phyloP scores from a whole-genome alignment of 2,797 vertebrate genomes.

The Coregonus suidteri region DNA sequence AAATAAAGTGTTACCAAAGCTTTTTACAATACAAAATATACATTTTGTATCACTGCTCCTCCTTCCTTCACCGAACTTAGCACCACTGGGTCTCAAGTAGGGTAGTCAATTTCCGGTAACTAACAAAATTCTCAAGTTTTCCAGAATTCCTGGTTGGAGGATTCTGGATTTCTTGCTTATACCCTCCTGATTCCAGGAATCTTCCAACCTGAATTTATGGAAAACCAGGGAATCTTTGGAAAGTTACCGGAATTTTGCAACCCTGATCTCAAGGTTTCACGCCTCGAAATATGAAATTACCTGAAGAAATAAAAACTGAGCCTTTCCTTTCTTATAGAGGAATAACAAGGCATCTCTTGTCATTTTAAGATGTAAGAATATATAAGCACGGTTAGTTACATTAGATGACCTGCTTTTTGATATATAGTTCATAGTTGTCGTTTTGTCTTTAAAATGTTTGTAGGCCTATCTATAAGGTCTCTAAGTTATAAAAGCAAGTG shows the following conservation, averaged over 20 bases:
- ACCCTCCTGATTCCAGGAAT: not conserved
- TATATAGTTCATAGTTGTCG: slow-evolving; percentile 62
- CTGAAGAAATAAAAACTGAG: slow-evolving; percentile 64
- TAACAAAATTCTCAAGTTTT: not conserved
- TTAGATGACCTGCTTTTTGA: slow-evolving; percentile 73
- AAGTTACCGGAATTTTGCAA: not conserved
- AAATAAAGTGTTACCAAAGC: slow-evolving; percentile 74
- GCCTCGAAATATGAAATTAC: slow-evolving; percentile 71
- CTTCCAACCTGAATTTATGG: not conserved
- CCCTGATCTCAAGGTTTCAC: slow-evolving; percentile 43
- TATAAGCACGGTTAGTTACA: slow-evolving; percentile 81
- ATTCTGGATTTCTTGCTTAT: not conserved
- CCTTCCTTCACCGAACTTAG: slow-evolving; percentile 65
- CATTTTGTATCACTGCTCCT: slow-evolving; percentile 50
- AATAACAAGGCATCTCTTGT: slow-evolving; percentile 87
- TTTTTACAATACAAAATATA: slow-evolving; percentile 73
- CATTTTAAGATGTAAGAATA: slow-evolving; percentile 74
- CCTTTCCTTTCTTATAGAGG: slow-evolving; percentile 72
- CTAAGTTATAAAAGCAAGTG: slow-evolving; percentile 71
- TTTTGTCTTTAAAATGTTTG: slow-evolving; percentile 34
- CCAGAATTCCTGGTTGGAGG: slow-evolving; percentile 2
- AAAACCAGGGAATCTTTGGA: not conserved
- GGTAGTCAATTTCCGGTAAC: not conserved
- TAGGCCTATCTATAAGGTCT: slow-evolving; percentile 56
- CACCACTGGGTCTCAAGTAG: slow-evolving; percentile 69